These are phyloP conservation scores for Rhinophrynus dorsalis DNA, from an alignment of 2,797 vertebrate genomes.

Conservation along the genomic window DNA sequence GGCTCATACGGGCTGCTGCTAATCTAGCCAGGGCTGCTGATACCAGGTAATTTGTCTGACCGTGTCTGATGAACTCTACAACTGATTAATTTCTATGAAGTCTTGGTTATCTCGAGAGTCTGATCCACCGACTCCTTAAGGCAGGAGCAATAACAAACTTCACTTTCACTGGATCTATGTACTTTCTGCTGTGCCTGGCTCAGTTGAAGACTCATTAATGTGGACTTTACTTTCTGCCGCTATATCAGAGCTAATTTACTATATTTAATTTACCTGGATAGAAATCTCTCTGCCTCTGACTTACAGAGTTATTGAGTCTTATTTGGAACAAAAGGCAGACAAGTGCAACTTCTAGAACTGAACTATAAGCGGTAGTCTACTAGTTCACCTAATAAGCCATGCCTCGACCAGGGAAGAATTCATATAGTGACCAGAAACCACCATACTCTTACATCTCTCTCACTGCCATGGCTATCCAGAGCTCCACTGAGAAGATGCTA, in stretches of 20 bases:
- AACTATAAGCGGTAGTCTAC: too few relatives aligned
- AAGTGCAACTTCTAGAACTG: too few relatives aligned
- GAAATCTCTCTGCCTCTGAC: too few relatives aligned
- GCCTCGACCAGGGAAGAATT: constrained; percentile 96
- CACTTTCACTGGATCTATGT: not conserved
- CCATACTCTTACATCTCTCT: constrained; percentile 93
- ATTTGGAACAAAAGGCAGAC: too few relatives aligned
- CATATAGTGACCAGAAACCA: constrained; percentile 94
- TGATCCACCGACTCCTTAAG: not conserved
- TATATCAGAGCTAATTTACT: too few relatives aligned
- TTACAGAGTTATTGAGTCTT: too few relatives aligned
- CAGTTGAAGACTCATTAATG: too few relatives aligned
- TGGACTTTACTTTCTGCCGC: too few relatives aligned
- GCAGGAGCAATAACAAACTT: not conserved
- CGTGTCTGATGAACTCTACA: not conserved
- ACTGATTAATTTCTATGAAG: not conserved
- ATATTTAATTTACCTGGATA: too few relatives aligned
- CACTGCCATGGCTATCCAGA: constrained; percentile 93
- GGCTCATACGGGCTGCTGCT: not conserved
- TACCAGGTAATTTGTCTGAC: too few relatives aligned
- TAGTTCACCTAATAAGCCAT: constrained; percentile 57
- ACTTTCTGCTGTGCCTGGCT: too few relatives aligned
- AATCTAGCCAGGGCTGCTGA: not conserved
- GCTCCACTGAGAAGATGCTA: constrained; percentile 90
- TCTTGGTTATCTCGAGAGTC: not conserved